Conservation (phyloP, 2,113 vertebrate species). For the Geococcyx californianus region DNA sequence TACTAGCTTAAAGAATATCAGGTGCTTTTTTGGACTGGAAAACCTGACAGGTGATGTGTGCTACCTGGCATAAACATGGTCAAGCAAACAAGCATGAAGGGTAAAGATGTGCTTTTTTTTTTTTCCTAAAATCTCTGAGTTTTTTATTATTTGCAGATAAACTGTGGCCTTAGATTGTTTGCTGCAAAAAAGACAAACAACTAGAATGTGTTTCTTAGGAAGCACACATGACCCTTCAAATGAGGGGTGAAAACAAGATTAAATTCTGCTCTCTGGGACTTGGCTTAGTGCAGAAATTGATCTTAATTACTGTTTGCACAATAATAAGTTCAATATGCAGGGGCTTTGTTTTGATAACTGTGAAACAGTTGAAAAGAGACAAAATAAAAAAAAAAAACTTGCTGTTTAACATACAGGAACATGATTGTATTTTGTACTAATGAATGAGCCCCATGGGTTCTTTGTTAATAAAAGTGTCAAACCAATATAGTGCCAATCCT, state of each 20-base stretch:
- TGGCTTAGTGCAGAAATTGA: slow-evolving; percentile 57
- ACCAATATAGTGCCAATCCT: neutral
- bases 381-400: slow-evolving; percentile 55
- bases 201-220: slow-evolving; percentile 32
- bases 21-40: slow-evolving; percentile 31
- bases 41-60: slow-evolving; percentile 14
- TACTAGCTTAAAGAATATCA: neutral
- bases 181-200: slow-evolving; percentile 59
- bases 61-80: neutral
- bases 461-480: slow-evolving; percentile 79
- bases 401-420: slow-evolving; percentile 64
- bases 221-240: slow-evolving; percentile 26
- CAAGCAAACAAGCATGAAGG: slow-evolving; percentile 47
- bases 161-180: slow-evolving; percentile 78
- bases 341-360: slow-evolving; percentile 72
- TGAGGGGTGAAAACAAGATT: slow-evolving; percentile 25
- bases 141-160: slow-evolving; percentile 61
- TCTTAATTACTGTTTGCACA: slow-evolving; percentile 74
- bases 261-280: slow-evolving; percentile 50
- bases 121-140: neutral
- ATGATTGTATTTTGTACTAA: slow-evolving; percentile 81
- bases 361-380: slow-evolving; percentile 71
- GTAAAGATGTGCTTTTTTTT: slow-evolving; percentile 34
- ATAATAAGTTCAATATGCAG: slow-evolving; percentile 64
- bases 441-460: slow-evolving; percentile 80